Evolutionary conservation across 2,888 invertebrate genomes (phyloP), one percentile per base, ranked within the genome.

Genomic region (Apantesis nais): DNA sequence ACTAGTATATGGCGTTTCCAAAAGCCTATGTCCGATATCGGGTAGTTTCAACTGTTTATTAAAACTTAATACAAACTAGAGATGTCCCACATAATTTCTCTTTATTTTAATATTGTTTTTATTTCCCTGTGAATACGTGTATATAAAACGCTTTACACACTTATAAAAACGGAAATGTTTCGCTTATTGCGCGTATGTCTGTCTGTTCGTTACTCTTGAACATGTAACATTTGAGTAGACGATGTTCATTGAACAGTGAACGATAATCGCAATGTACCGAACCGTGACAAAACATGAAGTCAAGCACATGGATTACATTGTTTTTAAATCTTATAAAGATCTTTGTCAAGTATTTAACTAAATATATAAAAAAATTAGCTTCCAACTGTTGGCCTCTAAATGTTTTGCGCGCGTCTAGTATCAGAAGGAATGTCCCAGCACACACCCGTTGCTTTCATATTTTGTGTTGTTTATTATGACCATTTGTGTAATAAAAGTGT

Each of bases 111-210:
- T 55, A 12, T n/a, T 22, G 8, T 52, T 3, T 55, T 25, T 58
- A 29, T 29, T 12, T 1, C 4, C 25, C 55, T 7, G 2, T 55
- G 55, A 55, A 11, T n/a, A 52, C 52, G 9, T 9, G n/a, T 52
- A 52, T n/a, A 52, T 12, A 25, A 12, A n/a, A 25, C n/a, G n/a
- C 52, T 52, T 2, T 52, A 52, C n/a, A 52, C n/a, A n/a, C 39
- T 39, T 52, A 52, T 25, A 29, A 58, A 65, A 65, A 48, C 48
- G 34, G 76, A 76, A 78, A 68, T 71, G 69, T 73, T 66, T 74
- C 73, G 73, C 74, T 78, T 68, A 14, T 41, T 34, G 48, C 76
- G 69, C 69, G 70, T 74, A 61, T 71, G 73, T 66, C 65, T 34
- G 37, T 66, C 37, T 12, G 55, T 55, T 9, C 39, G 58, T 58